Conservation (phyloP, 2,113 vertebrate genomes). For the Sylvia atricapilla region DNA sequence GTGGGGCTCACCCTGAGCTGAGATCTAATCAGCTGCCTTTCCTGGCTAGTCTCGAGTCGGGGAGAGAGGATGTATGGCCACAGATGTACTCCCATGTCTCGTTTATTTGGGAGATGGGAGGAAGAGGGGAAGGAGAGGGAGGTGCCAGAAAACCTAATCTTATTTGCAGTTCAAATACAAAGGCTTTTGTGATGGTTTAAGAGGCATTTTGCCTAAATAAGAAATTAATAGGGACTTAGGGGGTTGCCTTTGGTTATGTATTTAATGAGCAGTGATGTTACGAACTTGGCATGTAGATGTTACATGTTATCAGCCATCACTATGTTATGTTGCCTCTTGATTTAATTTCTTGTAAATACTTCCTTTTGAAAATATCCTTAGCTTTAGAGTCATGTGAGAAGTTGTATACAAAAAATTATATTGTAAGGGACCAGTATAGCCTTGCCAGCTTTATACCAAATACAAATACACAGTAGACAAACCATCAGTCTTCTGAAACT, state of each 20-base stretch:
- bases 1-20: rapidly evolving
- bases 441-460: neutral
- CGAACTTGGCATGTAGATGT: neutral
- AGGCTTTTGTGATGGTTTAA: neutral
- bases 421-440: neutral
- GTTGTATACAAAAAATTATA: neutral
- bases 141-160: neutral
- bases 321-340: neutral
- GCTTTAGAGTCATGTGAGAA: neutral
- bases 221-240: neutral
- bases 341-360: neutral
- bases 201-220: neutral
- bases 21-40: neutral
- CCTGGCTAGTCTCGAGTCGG: neutral
- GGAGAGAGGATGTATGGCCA: neutral
- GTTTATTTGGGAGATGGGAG: neutral
- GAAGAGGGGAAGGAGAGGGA: neutral
- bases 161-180: neutral
- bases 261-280: neutral
- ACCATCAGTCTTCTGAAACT: neutral
- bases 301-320: neutral
- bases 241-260: neutral
- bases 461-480: neutral
- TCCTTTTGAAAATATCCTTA: neutral
- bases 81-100: neutral